phyloP scores from a whole-genome alignment of 92 coral and sea anemone genomes.

The Actinernus sp. region DNA sequence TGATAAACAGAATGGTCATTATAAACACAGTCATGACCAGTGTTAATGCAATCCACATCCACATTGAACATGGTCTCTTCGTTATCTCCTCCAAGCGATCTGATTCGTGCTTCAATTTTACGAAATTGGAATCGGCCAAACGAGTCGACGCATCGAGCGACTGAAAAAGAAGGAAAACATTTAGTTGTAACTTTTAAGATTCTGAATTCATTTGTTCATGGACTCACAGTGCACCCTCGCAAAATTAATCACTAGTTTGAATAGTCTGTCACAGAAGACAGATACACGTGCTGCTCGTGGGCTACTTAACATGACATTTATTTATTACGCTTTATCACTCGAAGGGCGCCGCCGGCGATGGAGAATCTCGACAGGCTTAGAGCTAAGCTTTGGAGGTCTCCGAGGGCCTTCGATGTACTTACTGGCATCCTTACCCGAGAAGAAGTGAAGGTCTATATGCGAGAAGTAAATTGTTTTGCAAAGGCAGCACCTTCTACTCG shows the following conservation, averaged over 20 bases:
- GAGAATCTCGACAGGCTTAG: too few species aligned
- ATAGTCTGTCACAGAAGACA: neutral
- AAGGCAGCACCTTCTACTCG: too few species aligned
- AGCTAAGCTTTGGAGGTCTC: too few species aligned
- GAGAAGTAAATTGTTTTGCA: too few species aligned
- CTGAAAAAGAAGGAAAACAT: slow-evolving; percentile 28
- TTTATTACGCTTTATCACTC: too few species aligned
- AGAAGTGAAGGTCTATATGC: too few species aligned
- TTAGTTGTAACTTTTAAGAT: neutral
- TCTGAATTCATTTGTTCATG: too few species aligned
- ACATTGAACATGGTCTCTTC: slow-evolving; percentile 77
- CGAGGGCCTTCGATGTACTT: too few species aligned
- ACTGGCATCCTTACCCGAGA: too few species aligned
- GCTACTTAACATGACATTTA: neutral
- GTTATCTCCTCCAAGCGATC: slow-evolving; percentile 91
- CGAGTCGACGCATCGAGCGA: slow-evolving; percentile 81
- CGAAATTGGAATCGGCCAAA: slow-evolving; percentile 88
- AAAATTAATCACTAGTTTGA: too few species aligned
- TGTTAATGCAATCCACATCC: slow-evolving; percentile 92
- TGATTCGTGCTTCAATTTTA: slow-evolving; percentile 87
- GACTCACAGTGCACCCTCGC: too few species aligned
- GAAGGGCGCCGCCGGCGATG: too few species aligned
- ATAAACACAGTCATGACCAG: slow-evolving; percentile 87
- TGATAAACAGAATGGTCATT: slow-evolving; percentile 87
- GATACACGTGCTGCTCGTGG: neutral